Evolutionary conservation across 37 sponge, comb jelly and placozoan genomes (phyloP).

Genomic region (Geodia barretti): DNA sequence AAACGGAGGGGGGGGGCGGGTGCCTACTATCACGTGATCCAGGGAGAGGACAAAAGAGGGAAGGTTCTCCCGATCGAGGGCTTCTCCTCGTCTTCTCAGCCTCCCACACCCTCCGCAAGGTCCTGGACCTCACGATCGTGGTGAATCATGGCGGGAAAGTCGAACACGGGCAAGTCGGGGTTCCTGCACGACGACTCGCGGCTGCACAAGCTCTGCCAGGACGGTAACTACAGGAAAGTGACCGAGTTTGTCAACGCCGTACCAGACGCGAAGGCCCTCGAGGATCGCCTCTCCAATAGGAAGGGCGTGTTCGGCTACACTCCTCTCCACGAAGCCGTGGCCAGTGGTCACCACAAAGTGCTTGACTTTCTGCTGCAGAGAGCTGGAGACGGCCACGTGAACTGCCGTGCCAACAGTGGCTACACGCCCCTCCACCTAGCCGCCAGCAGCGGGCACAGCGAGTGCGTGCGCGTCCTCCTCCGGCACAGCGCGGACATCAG

Average conservation of each 20-base stretch:
- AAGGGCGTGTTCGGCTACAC: conserved; percentile 89
- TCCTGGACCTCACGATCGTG: no score
- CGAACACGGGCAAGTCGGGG: no score
- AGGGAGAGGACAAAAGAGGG: no score
- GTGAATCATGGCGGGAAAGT: no score
- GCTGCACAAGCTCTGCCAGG: conserved; percentile 65
- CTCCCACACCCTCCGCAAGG: no score
- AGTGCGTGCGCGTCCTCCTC: conserved; percentile 68
- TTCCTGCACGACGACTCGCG: conserved; percentile 54
- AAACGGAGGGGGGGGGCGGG: no score
- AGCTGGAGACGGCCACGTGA: conserved; percentile 50
- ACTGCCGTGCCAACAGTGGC: conserved; percentile 75
- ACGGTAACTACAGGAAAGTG: conserved; percentile 60
- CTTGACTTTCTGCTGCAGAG: conserved; percentile 42
- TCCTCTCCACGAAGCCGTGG: conserved; percentile 81
- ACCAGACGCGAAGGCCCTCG: conserved; percentile 11
- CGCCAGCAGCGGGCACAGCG: conserved; percentile 64
- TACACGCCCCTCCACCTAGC: conserved; percentile 89
- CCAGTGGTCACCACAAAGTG: conserved; percentile 54
- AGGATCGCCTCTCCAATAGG: conserved; percentile 39
- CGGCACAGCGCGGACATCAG: conserved; percentile 60
- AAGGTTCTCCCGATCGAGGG: no score
- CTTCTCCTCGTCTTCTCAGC: no score
- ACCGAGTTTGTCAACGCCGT: conserved; percentile 36
- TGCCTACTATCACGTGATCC: no score